Base-by-base conservation (phyloP, 2,797 vertebrate genomes). In the Lutjanus argentimaculatus region DNA sequence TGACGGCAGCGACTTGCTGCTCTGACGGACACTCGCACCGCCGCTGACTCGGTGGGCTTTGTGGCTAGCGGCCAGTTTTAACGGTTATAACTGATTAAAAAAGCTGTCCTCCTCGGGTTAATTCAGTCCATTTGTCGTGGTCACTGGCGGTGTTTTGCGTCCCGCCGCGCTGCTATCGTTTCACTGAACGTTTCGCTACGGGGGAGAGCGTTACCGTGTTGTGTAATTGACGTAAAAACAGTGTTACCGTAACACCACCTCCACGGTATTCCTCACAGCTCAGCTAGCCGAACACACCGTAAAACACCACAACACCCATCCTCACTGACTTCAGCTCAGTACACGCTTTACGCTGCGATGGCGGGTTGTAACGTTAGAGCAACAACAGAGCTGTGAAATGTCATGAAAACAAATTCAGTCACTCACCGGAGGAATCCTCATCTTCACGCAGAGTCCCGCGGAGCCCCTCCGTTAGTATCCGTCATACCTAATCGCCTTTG, bases 341-440 rank as follows among this genome's bases (percentile, higher is more conserved):
- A 64, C 8, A 56, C 62, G 65, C 64, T 65, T 22, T 8, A 46
- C 56, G 65, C 49, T 72, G 80, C 72, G 90, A 94, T 93, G 91
- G 91, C 91, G 91, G 76, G 84, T 67, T 43, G 63, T 56, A 73
- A 72, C 78, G 43, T 58, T 49, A 3, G 74, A 62, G 73, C 83
- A 67, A 52, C 73, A 83, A 80, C 80, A 76, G 86, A 88, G 57
- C 79, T 52, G 84, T 56, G 72, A 88, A 82, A 86, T 78, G 77
- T 46, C 66, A 82, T n/a, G 66, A 83, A 90, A 92, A 90, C 86
- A 82, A 61, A 68, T 67, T 36, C 67, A 76, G 64, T 63, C 56
- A 94, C 95, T 96, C 93, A 96, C 96, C 91, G 90, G 91, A 90
- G 92, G 94, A 93, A 92, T 92, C 92, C 92, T 94, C 96, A 96